Evolutionary conservation across 2,113 vertebrate genomes (phyloP).

Genomic region (Gnathonemus longibarbis): DNA sequence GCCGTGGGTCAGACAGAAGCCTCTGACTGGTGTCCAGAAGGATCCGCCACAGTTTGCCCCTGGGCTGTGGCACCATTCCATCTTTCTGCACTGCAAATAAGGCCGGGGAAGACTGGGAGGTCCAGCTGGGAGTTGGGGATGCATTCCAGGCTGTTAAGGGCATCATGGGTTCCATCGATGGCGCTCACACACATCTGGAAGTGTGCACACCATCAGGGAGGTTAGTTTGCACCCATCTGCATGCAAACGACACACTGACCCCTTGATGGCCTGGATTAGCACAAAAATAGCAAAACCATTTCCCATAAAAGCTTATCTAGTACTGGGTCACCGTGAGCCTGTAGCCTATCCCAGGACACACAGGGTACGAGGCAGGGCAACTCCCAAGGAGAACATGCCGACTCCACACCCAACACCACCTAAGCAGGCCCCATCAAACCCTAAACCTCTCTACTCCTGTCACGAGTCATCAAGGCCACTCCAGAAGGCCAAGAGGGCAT

Average conservation of each 20-base stretch:
- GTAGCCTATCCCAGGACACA: background rate
- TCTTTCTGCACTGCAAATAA: background rate
- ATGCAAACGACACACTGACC: background rate
- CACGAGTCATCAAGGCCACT: background rate
- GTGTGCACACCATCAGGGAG: background rate
- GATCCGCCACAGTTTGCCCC: background rate
- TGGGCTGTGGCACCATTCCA: background rate
- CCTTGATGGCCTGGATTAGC: background rate
- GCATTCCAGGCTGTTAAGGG: background rate
- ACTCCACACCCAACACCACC: background rate
- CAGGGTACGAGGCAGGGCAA: background rate
- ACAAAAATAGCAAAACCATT: background rate
- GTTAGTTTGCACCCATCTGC: background rate
- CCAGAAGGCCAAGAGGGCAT: background rate
- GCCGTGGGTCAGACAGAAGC: background rate
- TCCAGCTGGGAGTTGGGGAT: background rate
- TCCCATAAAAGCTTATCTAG: background rate
- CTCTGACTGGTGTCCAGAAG: background rate
- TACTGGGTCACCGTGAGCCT: background rate
- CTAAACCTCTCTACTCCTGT: background rate
- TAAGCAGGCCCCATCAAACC: background rate
- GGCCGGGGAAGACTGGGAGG: background rate
- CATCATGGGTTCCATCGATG: background rate
- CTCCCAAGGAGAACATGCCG: background rate
- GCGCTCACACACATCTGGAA: background rate